Percentiles rank a stretch among this genome's conserved stretches.
Conservation (phyloP, 2,797 vertebrate species). For the Acipenser ruthenus region DNA sequence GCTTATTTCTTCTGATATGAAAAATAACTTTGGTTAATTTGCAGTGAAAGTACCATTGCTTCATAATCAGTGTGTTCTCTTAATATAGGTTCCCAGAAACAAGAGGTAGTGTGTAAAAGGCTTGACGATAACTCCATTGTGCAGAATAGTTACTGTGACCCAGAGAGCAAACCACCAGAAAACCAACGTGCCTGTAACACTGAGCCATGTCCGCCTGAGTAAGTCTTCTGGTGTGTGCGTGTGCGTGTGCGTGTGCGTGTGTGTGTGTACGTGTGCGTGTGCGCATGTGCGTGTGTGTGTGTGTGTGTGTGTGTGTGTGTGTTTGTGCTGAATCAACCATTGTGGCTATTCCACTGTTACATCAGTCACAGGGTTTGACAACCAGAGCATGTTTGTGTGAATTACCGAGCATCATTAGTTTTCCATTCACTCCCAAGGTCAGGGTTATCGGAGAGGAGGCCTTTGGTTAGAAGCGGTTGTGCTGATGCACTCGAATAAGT, state of each 20-base stretch:
- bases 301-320: background rate
- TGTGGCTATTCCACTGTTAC: no score
- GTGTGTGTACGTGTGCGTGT: no score
- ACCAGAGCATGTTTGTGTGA: background rate
- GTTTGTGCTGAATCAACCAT: background rate
- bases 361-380: background rate
- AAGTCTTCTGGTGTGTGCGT: slow-evolving; percentile 44
- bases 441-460: background rate
- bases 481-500: background rate
- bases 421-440: background rate
- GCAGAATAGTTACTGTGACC: slow-evolving; percentile 94
- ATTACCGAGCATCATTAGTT: background rate
- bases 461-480: no score
- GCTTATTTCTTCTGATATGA: no score
- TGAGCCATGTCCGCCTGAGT: slow-evolving; percentile 94
- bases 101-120: slow-evolving; percentile 90
- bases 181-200: slow-evolving; percentile 88
- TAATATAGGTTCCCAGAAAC: slow-evolving; percentile 80
- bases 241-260: background rate
- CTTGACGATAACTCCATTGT: slow-evolving; percentile 89
- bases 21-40: no score
- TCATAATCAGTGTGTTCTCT: slow-evolving; percentile 5
- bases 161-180: slow-evolving; percentile 85
- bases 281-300: no score
- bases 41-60: no score